Evolutionary conservation across 2,888 invertebrate species (phyloP), one percentile per base, ranked within the genome.

Genomic region (Catocala fraxini): DNA sequence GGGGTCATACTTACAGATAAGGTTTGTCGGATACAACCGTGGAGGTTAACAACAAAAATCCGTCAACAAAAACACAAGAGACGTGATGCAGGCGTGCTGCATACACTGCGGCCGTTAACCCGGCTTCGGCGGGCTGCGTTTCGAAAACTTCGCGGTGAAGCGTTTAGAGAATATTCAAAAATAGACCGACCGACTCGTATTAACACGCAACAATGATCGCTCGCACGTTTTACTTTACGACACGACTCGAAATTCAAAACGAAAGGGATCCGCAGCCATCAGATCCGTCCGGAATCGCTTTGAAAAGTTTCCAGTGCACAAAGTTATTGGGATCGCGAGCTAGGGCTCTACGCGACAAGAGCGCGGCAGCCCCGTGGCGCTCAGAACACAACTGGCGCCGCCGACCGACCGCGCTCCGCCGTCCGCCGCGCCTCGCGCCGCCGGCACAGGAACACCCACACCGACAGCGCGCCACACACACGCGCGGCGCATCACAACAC

Each of bases 1-100:
- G 90, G 88, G 89, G 92, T 93, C 91, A 93, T 94, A 94, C 94
- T 94, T 93, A 94, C 94, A 93, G 92, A 93, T 93, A 93, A 90
- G 84, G 89, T 86, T 83, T 85, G 87, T 88, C 84, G 80, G 84
- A 81, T 87, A 88, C 83, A 80, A 86, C 79, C 79, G 84, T 84
- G 81, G 86, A 88, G 86, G 87, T 89, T 89, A 91, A 90, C 88
- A 90, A 90, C 92, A 92, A 89, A 89, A 91, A 91, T 92, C 90
- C 91, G 89, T 92, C 91, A 93, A 93, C 91, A 92, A 91, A 91
- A 92, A 92, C 93, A 93, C 92, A 88, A 87, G 89, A 87, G 86
- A 86, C 85, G 87, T 87, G 86, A 85, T 92, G 93, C 93, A 91
- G 90, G 82, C 89, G 86, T 82, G 83, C 81, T 90, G 92, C 91